These are phyloP conservation scores for Andinoacara biseriatus DNA, from an alignment of 2,113 vertebrate genomes.

Conservation along the genomic window DNA sequence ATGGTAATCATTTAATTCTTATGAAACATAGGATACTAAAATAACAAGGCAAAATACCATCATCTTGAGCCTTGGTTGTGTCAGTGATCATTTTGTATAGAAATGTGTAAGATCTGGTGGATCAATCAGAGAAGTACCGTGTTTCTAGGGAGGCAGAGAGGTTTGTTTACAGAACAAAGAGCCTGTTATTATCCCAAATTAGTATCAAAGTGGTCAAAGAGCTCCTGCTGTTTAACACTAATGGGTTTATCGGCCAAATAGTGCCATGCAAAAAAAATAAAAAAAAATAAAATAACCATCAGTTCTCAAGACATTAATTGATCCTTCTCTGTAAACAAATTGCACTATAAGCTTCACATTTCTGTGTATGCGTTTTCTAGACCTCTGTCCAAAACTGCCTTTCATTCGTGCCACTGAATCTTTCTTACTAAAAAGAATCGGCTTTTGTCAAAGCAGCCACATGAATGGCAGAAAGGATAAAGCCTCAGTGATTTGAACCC, in stretches of 20 bases:
- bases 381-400: background rate
- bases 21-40: background rate
- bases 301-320: constrained; percentile 33
- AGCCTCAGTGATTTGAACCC: constrained; percentile 14
- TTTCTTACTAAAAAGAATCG: background rate
- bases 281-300: constrained; percentile 5
- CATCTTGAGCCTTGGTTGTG: background rate
- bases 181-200: constrained; percentile 56
- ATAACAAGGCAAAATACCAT: background rate
- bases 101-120: background rate
- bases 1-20: background rate
- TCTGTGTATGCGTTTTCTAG: background rate
- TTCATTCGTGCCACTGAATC: background rate
- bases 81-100: background rate
- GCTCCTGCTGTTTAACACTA: constrained; percentile 36
- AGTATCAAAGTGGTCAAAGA: constrained; percentile 39
- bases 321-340: constrained; percentile 23
- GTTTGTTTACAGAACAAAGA: constrained; percentile 39
- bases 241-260: constrained; percentile 23
- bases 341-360: constrained; percentile 3
- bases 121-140: constrained; percentile 36
- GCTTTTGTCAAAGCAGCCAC: constrained; percentile 15
- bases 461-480: constrained; percentile 8
- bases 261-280: background rate
- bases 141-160: constrained; percentile 26